Evolutionary conservation across 2,888 invertebrate species (phyloP).

Genomic region (Mesochorus sp.): DNA sequence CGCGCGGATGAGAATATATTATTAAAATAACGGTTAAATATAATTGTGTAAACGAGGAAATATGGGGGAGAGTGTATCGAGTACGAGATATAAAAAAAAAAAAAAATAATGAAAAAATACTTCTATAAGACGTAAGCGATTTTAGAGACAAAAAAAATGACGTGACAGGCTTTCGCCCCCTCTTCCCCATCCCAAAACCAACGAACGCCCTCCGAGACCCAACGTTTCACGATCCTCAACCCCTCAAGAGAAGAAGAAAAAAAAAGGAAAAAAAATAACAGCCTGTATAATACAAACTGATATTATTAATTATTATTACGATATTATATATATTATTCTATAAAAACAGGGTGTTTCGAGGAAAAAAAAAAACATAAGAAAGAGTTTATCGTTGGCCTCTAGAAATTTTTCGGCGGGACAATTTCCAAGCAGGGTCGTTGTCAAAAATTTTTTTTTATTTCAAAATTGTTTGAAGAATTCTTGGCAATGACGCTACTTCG

Average conservation of each 20-base stretch:
- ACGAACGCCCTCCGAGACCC: conserved; percentile 27
- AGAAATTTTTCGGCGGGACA: conserved; percentile 68
- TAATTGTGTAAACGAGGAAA: conserved; percentile 63
- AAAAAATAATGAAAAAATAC: conserved; percentile 34
- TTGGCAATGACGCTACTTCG: conserved; percentile 35
- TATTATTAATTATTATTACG: conserved; percentile 80
- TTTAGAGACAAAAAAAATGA: conserved; percentile 56
- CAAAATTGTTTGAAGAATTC: not conserved
- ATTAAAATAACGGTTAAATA: conserved; percentile 64
- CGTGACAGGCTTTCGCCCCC: conserved; percentile 65
- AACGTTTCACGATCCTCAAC: conserved; percentile 54
- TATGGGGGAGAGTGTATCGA: conserved; percentile 55
- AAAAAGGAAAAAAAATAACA: conserved; percentile 65
- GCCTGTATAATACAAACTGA: conserved; percentile 81
- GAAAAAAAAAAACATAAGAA: conserved; percentile 56
- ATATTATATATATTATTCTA: conserved; percentile 68
- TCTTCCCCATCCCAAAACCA: not conserved
- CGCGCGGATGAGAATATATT: conserved; percentile 61
- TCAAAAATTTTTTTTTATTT: not conserved
- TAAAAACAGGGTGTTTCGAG: conserved; percentile 78
- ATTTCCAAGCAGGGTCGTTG: conserved; percentile 26
- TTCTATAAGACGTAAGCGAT: conserved; percentile 61
- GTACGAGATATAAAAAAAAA: conserved; percentile 32
- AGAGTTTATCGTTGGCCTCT: conserved; percentile 77
- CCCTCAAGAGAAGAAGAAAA: conserved; percentile 53